Percentiles rank a stretch among this genome's conserved stretches.
phyloP scores from a whole-genome alignment of 2,888 invertebrate species.

The Neoitamus cyanurus region DNA sequence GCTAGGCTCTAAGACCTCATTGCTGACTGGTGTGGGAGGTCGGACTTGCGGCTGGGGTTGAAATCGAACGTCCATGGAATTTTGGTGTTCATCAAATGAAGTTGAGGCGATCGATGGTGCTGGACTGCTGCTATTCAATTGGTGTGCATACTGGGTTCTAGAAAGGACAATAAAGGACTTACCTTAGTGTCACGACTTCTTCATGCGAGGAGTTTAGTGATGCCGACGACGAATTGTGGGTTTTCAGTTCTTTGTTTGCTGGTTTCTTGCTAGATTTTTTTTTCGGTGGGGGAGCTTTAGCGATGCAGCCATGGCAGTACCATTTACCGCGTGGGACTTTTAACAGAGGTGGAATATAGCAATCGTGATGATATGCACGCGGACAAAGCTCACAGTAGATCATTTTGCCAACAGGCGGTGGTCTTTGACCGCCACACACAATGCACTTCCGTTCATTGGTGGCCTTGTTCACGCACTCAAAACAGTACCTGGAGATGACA shows the following conservation, averaged over 20 bases:
- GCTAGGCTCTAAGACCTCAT: slow-evolving; percentile 54
- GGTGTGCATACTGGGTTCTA: background rate
- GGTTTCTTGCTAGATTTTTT: slow-evolving; percentile 72
- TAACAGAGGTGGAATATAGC: slow-evolving; percentile 86
- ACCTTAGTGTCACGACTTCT: slow-evolving; percentile 65
- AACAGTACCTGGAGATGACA: slow-evolving; percentile 81
- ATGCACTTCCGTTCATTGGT: slow-evolving; percentile 94
- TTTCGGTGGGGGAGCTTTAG: slow-evolving; percentile 83
- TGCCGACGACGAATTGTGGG: slow-evolving; percentile 59
- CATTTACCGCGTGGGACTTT: slow-evolving; percentile 88
- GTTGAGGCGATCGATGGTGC: slow-evolving; percentile 78
- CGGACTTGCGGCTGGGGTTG: slow-evolving; percentile 62
- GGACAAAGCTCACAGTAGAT: slow-evolving; percentile 91
- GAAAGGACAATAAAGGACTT: slow-evolving; percentile 48
- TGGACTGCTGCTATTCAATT: slow-evolving; percentile 67
- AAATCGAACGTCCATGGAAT: slow-evolving; percentile 63
- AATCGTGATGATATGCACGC: slow-evolving; percentile 92
- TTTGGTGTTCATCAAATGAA: slow-evolving; percentile 70
- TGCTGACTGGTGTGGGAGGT: slow-evolving; percentile 55
- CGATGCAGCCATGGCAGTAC: slow-evolving; percentile 89
- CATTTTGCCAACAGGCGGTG: slow-evolving; percentile 71
- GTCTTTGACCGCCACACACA: slow-evolving; percentile 85
- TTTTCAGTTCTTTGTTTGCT: slow-evolving; percentile 69
- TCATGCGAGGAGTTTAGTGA: slow-evolving; percentile 65
- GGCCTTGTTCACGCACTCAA: slow-evolving; percentile 93